Base-by-base conservation (phyloP, 2,797 vertebrate genomes). In the Mus caroli region DNA sequence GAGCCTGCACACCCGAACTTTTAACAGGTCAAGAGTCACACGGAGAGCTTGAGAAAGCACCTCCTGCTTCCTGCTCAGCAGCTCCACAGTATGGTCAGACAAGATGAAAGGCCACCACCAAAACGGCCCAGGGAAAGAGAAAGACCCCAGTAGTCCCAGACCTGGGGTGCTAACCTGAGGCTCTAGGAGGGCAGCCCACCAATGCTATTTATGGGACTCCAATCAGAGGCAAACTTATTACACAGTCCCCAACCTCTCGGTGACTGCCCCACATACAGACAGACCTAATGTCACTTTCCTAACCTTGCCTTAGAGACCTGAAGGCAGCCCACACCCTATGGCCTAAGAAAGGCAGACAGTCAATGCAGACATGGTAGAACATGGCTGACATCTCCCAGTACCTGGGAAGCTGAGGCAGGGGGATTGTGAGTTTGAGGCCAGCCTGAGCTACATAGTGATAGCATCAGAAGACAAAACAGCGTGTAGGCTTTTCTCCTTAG, bases 1-100 rank as follows among this genome's bases (percentile, higher is more conserved):
- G 2, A 78, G 6, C 43, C 24, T 1, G 31, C 0, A 0, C 6
- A 4, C 40, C 82, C 2, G 7, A 56, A 31, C 17, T 52, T 69
- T 54, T 80, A 14, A 11, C 4, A 37, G 10, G 6, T 0, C 5
- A 56, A 92, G 40, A 19, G 43, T 7, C 40, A 24, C 31, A 60
- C 17, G 1, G 28, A 64, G 28, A 10, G 50, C 50, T 64, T 5
- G 7, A 71, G 50, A 31, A 43, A 24, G 77, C 2, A 3, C 37
- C 64, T 4, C 7, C n/a, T 0, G 7, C 10, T 88, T 17, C 17
- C 76, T 56, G 34, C 0, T 4, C 34, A 73, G 24, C 56, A 46
- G 67, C 31, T 9, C 2, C 34, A 8, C 2, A 11, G 17, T 4
- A 22, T 0, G 1, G 73, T 13, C 46, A 60, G 46, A 5, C n/a